Conservation (phyloP, 2,888 invertebrate genomes). For the Drosophila algonquin region DNA sequence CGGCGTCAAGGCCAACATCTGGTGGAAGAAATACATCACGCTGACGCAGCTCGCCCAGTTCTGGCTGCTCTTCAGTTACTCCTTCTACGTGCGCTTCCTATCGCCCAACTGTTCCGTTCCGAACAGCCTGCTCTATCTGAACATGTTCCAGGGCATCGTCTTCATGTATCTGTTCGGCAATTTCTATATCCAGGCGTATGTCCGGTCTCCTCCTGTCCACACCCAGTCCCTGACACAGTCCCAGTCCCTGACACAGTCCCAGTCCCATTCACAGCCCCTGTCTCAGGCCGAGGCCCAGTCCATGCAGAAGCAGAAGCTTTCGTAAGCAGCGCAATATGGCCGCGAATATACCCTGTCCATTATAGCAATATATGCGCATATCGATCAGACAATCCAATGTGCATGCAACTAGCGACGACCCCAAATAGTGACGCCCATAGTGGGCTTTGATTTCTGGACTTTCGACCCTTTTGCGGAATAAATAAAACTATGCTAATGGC, state of each 20-base stretch:
- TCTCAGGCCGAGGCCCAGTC: neutral
- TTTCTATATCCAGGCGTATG: slow-evolving; percentile 49
- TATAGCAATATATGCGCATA: slow-evolving; percentile 14
- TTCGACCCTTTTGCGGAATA: neutral
- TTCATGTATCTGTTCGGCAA: slow-evolving; percentile 49
- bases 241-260: neutral
- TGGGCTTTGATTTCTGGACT: neutral
- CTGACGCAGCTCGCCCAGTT: slow-evolving; percentile 91
- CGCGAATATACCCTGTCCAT: neutral
- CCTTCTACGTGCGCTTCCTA: slow-evolving; percentile 29
- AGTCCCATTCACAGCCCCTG: too few species aligned
- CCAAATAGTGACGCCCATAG: neutral
- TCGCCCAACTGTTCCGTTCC: slow-evolving; percentile 45
- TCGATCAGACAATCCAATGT: neutral
- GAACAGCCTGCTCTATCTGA: slow-evolving; percentile 10
- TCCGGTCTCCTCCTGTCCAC: slow-evolving; percentile 12
- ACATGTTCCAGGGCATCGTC: slow-evolving; percentile 21
- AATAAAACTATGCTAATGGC: neutral
- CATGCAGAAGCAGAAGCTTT: neutral
- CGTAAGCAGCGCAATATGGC: neutral
- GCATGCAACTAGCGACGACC: neutral
- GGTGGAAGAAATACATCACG: slow-evolving; percentile 93
- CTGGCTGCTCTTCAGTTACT: slow-evolving; percentile 30
- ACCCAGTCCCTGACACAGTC: neutral
- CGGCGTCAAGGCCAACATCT: slow-evolving; percentile 87